Base-by-base conservation (phyloP, 2,797 vertebrate genomes). In the Tragopan temminckii region DNA sequence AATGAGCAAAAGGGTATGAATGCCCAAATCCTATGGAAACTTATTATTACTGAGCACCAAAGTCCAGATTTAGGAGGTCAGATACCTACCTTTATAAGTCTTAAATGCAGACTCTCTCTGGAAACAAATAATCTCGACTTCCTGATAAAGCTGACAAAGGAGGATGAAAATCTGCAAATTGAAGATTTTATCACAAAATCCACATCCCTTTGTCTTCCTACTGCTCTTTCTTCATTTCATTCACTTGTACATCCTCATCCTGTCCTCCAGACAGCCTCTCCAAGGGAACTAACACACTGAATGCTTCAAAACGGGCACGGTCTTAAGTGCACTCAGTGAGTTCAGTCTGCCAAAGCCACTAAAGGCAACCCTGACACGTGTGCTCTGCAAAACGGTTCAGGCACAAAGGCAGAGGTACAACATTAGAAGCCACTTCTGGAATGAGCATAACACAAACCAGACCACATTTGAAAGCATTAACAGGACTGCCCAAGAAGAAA, bases 341-440 rank as follows among this genome's bases (percentile, higher is more conserved):
- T 35, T 58, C 33, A 38, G 8, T 7, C 31, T 45, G 12, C 61
- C 61, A 42, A 77, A 82, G 25, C 17, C 15, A 63, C 5, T 14
- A 27, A 45, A 23, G 25, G 7, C n/a, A 53, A 84, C 24, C 11
- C 25, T 58, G 20, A 4, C 57, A 62, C 8, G 31, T 13, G 11
- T 46, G 7, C n/a, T 80, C 40, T 3, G 2, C 24, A 57, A 59
- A 91, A 75, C 2, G 13, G 23, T 38, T 33, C 3, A 74, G 46
- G 33, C 10, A n/a, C 36, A 77, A 67, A 52, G 23, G 7, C 36
- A 11, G 11, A 2, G 1, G 0, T n/a, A 35, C 3, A 29, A 55
- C 36, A 36, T 13, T 31, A 63, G 24, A 88, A 7, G 43, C 1
- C 1, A 1, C 1, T 78, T 38, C 42, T 12, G n/a, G 35, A 64